phyloP scores from a whole-genome alignment of 2,113 vertebrate species.

The Tringa solitaria region DNA sequence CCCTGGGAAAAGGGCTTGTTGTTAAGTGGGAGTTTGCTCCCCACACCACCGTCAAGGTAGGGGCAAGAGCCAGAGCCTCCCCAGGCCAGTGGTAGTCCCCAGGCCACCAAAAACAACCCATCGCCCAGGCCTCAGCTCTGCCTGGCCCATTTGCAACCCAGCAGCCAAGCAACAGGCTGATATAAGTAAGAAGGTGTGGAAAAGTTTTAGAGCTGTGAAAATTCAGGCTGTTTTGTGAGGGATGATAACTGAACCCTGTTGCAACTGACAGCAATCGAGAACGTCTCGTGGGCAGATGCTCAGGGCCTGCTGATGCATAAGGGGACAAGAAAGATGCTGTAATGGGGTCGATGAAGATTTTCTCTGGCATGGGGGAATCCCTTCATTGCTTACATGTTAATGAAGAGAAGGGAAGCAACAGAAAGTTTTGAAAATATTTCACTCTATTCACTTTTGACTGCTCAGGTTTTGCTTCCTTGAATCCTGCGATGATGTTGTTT shows the following conservation, averaged over 20 bases:
- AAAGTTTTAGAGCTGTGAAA: background rate
- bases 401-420: background rate
- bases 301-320: background rate
- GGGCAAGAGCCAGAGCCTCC: rapidly evolving
- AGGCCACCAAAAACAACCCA: background rate
- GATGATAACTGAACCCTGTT: background rate
- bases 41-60: too few species aligned
- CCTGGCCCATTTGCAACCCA: background rate
- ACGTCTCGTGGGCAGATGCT: background rate
- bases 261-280: background rate
- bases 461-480: background rate
- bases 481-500: background rate
- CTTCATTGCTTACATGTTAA: background rate
- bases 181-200: background rate
- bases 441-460: background rate
- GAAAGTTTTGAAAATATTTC: background rate
- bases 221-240: background rate
- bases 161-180: rapidly evolving
- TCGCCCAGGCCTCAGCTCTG: background rate
- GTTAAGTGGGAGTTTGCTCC: background rate
- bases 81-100: rapidly evolving
- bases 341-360: background rate
- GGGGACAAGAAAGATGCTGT: background rate
- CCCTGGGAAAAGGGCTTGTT: background rate
- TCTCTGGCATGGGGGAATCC: background rate